Percentiles rank a stretch among this genome's conserved stretches.
phyloP scores from a whole-genome alignment of 2,113 vertebrate genomes.

The Fukomys damarensis region DNA sequence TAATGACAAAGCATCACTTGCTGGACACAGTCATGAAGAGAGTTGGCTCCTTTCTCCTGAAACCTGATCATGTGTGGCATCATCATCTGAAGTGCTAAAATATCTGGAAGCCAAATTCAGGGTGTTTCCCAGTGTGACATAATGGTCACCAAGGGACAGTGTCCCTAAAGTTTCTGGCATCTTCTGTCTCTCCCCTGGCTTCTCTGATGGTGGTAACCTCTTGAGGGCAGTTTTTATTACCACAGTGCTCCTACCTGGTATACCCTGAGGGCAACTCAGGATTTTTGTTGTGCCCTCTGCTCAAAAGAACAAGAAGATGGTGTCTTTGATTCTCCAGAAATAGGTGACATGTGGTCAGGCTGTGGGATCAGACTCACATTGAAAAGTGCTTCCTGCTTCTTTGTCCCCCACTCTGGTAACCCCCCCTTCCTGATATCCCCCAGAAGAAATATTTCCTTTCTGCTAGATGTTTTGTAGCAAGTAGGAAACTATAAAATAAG shows the following conservation, averaged over 20 bases:
- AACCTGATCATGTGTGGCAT: background rate
- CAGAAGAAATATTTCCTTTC: constrained; percentile 53
- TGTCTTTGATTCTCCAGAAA: background rate
- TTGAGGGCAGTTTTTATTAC: background rate
- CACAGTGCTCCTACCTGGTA: background rate
- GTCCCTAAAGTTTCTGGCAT: background rate
- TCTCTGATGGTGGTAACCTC: background rate
- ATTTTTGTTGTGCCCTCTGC: background rate
- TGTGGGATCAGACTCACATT: background rate
- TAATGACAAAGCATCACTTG: background rate
- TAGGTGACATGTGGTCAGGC: background rate
- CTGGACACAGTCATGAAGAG: background rate
- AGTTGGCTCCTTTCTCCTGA: background rate
- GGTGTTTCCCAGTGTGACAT: background rate
- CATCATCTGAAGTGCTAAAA: background rate
- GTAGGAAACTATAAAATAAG: constrained; percentile 67
- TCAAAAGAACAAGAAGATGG: background rate
- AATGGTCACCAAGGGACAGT: background rate
- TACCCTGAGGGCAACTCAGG: background rate
- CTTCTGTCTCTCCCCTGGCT: background rate
- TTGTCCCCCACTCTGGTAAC: background rate
- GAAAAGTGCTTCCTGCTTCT: background rate
- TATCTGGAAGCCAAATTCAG: background rate
- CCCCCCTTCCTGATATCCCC: constrained; percentile 55
- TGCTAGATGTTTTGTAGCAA: constrained; percentile 43